Percentiles rank a stretch among this genome's conserved stretches.
Evolutionary conservation across 2,113 vertebrate genomes (phyloP).

Genomic region (Zosterops pallidus): DNA sequence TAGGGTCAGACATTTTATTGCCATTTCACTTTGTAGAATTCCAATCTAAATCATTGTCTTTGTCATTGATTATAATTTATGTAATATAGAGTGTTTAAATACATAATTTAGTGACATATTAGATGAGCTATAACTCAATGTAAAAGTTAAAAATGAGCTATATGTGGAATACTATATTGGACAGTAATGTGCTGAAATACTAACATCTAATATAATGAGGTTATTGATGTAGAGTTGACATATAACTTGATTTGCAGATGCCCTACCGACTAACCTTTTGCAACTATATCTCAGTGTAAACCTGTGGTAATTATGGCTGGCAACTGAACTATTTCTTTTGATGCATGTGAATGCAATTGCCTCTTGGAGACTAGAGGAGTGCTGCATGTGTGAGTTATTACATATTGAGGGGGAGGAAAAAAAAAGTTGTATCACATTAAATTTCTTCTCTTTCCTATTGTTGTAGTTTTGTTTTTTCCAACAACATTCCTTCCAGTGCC

Average conservation of each 20-base stretch:
- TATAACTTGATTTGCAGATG: conserved; percentile 73
- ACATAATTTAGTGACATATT: conserved; percentile 61
- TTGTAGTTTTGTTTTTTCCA: background rate
- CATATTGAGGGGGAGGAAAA: background rate
- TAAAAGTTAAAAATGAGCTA: conserved; percentile 57
- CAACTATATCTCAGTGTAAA: conserved; percentile 70
- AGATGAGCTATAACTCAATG: conserved; percentile 65
- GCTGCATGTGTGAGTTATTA: conserved; percentile 65
- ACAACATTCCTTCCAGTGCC: background rate
- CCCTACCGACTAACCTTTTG: conserved; percentile 69
- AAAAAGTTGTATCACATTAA: conserved; percentile 2
- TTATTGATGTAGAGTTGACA: conserved; percentile 74
- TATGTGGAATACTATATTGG: conserved; percentile 40
- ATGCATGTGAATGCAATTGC: conserved; percentile 62
- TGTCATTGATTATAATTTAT: conserved; percentile 72
- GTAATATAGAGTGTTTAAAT: conserved; percentile 66
- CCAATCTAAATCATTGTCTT: conserved; percentile 64
- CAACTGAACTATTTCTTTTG: conserved; percentile 61
- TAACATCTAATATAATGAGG: conserved; percentile 72
- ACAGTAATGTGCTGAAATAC: conserved; percentile 70
- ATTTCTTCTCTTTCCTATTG: conserved; percentile 12
- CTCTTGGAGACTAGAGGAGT: conserved; percentile 46
- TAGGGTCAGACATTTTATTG: conserved; percentile 62
- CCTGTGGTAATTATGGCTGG: conserved; percentile 68
- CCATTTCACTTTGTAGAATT: conserved; percentile 64